Evolutionary conservation across 2,888 invertebrate species (phyloP), one percentile per base, ranked within the genome.

Genomic region (Phortica magna): DNA sequence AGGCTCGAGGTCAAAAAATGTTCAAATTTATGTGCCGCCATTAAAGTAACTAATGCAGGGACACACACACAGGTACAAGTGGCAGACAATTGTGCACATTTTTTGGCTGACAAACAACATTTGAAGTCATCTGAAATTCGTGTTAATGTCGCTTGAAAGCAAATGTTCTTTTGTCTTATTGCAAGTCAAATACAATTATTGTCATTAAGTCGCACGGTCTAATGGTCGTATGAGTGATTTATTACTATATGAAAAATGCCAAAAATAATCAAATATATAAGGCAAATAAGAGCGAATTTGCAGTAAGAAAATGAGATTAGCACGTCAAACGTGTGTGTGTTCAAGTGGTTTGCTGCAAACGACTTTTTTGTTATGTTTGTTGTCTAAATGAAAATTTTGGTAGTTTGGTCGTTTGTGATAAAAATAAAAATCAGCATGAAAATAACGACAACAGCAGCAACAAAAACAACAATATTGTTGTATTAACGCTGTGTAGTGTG

Each of bases 341-440:
- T 48, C 68, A 19, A 48, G 43, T 17, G n/a, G n/a, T 17, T 17
- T 17, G 7, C 17, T 55, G 14, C n/a, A 55, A 12, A 9, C 17
- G 55, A 55, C 14, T 55, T 17, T 31, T 31, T 31, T 31, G 31
- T 31, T 31, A 31, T 31, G 31, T 31, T 31, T 31, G 31, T 31
- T 31, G 31, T 31, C 31, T 31, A 31, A 31, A 31, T 31, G 31
- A 31, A 31, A 48, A 31, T 14, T 2, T 65, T 41, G 65, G 41
- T 41, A 65, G 65, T 65, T 65, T 10, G 65, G 65, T 12, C 7
- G 70, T 71, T 22, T 31, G 55, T 71, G 83, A 86, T 86, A 86
- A 86, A 88, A 88, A 86, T 86, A 88, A 86, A 86, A 85, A 85
- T 85, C 88, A 85, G 84, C 85, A 85, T 85, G 86, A 83, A 84